Conservation (phyloP, 1,140 invertebrate genomes). For the Pollicipes pollicipes region DNA sequence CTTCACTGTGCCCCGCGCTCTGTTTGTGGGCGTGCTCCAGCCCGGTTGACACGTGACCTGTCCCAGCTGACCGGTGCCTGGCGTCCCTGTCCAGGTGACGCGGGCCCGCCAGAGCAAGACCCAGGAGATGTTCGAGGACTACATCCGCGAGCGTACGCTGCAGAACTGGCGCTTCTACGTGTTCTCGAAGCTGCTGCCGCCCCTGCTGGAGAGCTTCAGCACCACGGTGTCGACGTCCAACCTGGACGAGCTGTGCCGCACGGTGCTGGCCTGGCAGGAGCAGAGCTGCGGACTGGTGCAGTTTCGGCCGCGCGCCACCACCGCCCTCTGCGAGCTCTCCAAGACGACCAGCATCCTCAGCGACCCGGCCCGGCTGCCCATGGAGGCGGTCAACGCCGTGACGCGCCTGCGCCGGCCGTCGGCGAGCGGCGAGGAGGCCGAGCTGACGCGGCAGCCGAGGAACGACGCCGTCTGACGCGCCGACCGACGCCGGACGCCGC, state of each 20-base stretch:
- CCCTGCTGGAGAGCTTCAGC: conserved; percentile 73
- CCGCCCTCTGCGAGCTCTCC: conserved; percentile 70
- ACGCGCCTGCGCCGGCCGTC: neutral
- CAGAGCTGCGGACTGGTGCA: conserved; percentile 85
- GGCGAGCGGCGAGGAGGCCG: too few relatives aligned
- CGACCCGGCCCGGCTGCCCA: conserved; percentile 63
- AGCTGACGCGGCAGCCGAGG: too few relatives aligned
- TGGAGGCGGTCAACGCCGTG: conserved; percentile 42
- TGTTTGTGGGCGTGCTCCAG: too few relatives aligned
- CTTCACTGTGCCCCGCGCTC: too few relatives aligned
- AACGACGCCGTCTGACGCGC: too few relatives aligned
- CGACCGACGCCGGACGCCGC: neutral
- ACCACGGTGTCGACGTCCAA: conserved; percentile 75
- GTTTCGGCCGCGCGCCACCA: conserved; percentile 78
- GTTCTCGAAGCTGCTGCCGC: conserved; percentile 76
- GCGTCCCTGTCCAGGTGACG: too few relatives aligned
- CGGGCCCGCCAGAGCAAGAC: conserved; percentile 74
- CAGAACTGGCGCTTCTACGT: conserved; percentile 98
- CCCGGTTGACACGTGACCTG: too few relatives aligned
- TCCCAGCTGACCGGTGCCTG: too few relatives aligned
- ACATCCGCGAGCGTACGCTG: conserved; percentile 63
- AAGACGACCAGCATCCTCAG: conserved; percentile 81
- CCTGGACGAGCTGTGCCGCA: conserved; percentile 76
- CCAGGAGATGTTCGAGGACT: conserved; percentile 85
- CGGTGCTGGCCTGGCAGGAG: conserved; percentile 81